Evolutionary conservation across 2,888 invertebrate species (phyloP).

Genomic region (Hemicrepidius hirtus): DNA sequence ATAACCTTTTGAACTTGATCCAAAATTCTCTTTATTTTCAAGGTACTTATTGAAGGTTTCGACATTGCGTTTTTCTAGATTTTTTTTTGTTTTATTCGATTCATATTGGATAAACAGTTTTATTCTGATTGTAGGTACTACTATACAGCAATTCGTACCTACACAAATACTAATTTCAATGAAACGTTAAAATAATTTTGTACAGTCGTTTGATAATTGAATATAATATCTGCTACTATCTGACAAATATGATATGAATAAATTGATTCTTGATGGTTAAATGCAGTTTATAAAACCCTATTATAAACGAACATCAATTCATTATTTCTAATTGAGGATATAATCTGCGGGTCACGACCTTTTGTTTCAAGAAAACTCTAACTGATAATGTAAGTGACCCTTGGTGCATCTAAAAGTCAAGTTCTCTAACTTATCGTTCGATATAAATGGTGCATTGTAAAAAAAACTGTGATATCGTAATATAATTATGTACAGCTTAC

Average conservation of each 20-base stretch:
- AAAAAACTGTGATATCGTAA: background rate
- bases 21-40: no score
- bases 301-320: slow-evolving; percentile 33
- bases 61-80: no score
- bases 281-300: background rate
- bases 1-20: no score
- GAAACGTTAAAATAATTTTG: no score
- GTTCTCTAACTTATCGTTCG: slow-evolving; percentile 12
- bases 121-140: no score
- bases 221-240: no score
- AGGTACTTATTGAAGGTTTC: no score
- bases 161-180: background rate
- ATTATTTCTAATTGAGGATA: slow-evolving; percentile 50
- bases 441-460: slow-evolving; percentile 12
- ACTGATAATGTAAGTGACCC: slow-evolving; percentile 29
- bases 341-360: slow-evolving; percentile 48
- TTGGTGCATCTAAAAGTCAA: slow-evolving; percentile 21
- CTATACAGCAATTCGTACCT: background rate
- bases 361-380: slow-evolving; percentile 31
- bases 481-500: no score
- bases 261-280: background rate
- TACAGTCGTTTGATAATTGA: no score
- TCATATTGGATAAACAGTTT: no score
- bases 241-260: background rate
- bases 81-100: no score